Base-by-base conservation (phyloP, 2,113 vertebrate species). In the Pavo muticus region DNA sequence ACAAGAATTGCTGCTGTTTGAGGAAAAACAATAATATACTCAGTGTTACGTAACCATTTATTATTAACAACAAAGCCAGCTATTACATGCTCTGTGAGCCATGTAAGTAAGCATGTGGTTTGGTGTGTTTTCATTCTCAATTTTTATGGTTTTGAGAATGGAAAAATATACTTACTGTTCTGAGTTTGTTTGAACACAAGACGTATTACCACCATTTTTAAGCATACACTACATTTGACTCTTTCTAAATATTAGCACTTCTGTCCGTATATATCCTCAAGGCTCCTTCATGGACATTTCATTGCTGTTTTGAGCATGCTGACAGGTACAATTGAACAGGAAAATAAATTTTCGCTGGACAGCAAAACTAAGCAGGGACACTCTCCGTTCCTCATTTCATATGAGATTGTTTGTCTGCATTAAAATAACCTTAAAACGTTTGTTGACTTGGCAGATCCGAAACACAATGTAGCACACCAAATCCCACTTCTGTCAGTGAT, bases 101-200 rank as follows among this genome's bases (percentile, higher is more conserved):
- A 69, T 91, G 19, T 69, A 76, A 95, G 80, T 78, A 95, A 93
- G 95, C 91, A 59, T 94, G 90, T 95, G 93, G 93, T 93, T 91
- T 94, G 65, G 52, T 90, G 42, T 75, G 65, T 91, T 90, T 91
- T 91, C 69, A 45, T 94, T 71, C 57, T 86, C 83, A 72, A 93
- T 93, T 90, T 84, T 95, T 93, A 90, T 0, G 21, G 93, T 25
- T 93, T 94, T 81, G 70, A 72, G 77, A 91, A 93, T 59, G 83
- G 85, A 93, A 95, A 95, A 90, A 93, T 61, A 88, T 11, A 84
- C 85, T 91, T 93, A 80, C 45, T 88, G 85, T 47, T 83, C 60
- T 68, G 56, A 78, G 47, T 72, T 88, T 27, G 61, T 78, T 29
- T 80, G 78, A 91, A 70, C 56, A 84, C 75, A 87, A 77, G 89